Conservation (phyloP, 2,113 vertebrate genomes). For the Lichenostomus cassidix region DNA sequence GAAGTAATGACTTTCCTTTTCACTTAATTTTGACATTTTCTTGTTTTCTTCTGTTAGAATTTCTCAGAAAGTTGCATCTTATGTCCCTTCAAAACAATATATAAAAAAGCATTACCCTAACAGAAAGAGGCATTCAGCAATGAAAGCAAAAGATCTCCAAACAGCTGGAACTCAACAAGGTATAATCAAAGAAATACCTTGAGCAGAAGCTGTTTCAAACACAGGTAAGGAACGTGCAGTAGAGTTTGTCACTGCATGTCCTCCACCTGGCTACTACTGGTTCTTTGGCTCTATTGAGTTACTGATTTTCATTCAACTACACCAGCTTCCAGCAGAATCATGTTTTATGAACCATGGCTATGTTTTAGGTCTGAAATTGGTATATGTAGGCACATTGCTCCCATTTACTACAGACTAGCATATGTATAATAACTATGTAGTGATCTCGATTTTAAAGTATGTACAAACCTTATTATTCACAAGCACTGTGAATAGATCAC, state of each 20-base stretch:
- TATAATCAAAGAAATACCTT: neutral
- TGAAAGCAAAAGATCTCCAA: neutral
- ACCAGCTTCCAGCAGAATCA: neutral
- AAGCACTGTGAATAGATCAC: neutral
- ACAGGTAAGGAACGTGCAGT: neutral
- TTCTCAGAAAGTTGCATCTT: neutral
- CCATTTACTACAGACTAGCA: neutral
- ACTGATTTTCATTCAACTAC: neutral
- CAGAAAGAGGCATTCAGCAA: neutral
- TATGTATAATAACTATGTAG: neutral
- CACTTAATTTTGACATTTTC: neutral
- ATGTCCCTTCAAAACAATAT: neutral
- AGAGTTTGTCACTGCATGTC: neutral
- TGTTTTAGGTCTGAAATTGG: neutral
- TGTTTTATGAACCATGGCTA: neutral
- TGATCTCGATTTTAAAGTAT: neutral
- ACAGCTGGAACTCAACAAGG: neutral
- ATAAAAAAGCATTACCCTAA: neutral
- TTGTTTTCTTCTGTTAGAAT: neutral
- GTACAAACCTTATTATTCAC: neutral
- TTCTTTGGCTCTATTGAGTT: neutral
- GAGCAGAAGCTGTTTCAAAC: neutral
- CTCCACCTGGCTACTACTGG: neutral
- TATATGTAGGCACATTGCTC: accelerated
- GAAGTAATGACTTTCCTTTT: neutral